Evolutionary conservation across 2,113 vertebrate species (phyloP).

Genomic region (Cebus imitator): DNA sequence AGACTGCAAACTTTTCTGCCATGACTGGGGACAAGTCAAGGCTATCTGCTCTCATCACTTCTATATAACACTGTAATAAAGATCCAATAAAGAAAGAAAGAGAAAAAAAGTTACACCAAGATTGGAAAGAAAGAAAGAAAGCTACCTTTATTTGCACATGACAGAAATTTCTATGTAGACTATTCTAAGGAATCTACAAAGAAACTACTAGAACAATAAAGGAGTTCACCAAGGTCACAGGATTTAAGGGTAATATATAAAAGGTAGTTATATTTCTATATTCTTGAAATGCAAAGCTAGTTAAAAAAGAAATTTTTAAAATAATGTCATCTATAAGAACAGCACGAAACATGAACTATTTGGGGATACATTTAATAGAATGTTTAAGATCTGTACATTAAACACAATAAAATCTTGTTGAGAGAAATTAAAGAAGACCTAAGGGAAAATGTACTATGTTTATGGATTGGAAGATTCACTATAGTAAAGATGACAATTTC

Average conservation of each 20-base stretch:
- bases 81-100: background rate
- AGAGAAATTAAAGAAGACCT: background rate
- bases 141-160: background rate
- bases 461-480: background rate
- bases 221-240: background rate
- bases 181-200: background rate
- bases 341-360: background rate
- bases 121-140: background rate
- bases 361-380: background rate
- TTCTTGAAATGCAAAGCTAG: background rate
- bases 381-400: background rate
- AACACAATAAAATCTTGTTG: background rate
- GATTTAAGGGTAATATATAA: background rate
- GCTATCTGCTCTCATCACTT: background rate
- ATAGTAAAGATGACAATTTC: background rate
- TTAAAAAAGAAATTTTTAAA: background rate
- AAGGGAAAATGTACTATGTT: background rate
- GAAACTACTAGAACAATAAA: background rate
- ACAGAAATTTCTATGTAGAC: background rate
- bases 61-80: background rate
- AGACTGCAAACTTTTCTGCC: background rate
- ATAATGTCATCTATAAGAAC: background rate
- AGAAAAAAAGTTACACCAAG: background rate
- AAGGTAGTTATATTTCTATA: constrained; percentile 5
- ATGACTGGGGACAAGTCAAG: background rate